These are phyloP conservation scores for Theretra japonica DNA, from an alignment of 2,888 invertebrate species.

Conservation along the genomic window DNA sequence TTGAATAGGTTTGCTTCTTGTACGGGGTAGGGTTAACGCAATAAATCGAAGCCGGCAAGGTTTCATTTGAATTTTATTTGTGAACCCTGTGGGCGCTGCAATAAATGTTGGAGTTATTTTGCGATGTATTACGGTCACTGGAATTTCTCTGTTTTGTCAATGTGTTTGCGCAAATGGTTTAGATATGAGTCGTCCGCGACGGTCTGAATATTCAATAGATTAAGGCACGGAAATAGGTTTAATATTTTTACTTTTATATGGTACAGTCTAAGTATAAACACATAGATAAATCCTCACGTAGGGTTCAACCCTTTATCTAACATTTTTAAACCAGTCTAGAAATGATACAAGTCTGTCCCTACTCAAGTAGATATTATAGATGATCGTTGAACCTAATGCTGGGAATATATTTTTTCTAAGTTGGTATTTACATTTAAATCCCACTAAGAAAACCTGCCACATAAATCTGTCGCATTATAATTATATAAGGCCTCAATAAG, in stretches of 20 bases:
- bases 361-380: no score
- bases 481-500: slow-evolving; percentile 14
- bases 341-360: no score
- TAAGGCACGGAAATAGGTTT: no score
- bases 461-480: slow-evolving; percentile 22
- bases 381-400: no score
- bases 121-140: background rate
- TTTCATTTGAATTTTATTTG: background rate
- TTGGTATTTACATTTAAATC: background rate
- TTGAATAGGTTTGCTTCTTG: slow-evolving; percentile 17
- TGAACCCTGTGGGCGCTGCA: background rate
- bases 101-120: no score
- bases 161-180: background rate
- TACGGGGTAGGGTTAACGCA: slow-evolving; percentile 12
- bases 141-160: background rate
- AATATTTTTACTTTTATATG: no score
- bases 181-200: background rate
- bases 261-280: no score
- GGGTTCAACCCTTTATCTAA: no score
- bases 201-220: background rate
- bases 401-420: no score
- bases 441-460: background rate
- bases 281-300: no score
- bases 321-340: no score
- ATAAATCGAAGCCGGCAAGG: slow-evolving; percentile 1